Conservation (phyloP, 2,113 vertebrate species). For the Hippocampus zosterae region DNA sequence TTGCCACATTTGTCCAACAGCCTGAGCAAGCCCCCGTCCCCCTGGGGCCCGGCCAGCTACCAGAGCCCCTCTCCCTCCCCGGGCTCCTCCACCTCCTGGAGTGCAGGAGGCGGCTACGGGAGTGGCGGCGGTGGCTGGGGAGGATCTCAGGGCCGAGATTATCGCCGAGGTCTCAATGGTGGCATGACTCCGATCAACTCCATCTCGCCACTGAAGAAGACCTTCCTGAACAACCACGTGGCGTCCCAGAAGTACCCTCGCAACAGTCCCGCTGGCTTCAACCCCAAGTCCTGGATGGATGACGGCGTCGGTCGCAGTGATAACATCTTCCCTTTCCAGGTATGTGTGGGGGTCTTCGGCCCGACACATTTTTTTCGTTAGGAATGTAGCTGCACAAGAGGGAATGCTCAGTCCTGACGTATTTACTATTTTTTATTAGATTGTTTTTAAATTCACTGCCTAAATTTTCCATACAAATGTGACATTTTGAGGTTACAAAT, state of each 20-base stretch:
- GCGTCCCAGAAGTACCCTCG: slow-evolving; percentile 95
- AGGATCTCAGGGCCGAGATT: slow-evolving; percentile 93
- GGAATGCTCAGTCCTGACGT: too few species aligned
- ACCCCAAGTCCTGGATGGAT: slow-evolving; percentile 98
- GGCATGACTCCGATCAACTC: slow-evolving; percentile 96
- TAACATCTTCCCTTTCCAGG: slow-evolving; percentile 99
- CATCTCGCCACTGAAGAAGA: slow-evolving; percentile 97
- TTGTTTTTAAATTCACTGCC: neutral
- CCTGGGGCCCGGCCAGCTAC: slow-evolving; percentile 91
- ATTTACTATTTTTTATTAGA: neutral
- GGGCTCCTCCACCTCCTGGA: slow-evolving; percentile 91
- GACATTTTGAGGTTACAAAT: neutral
- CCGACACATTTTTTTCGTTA: too few species aligned
- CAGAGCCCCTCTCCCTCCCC: slow-evolving; percentile 96
- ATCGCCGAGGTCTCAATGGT: slow-evolving; percentile 91
- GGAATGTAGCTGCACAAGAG: too few species aligned
- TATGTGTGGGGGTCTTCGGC: slow-evolving; percentile 57
- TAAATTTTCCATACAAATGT: neutral
- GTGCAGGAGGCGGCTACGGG: slow-evolving; percentile 90
- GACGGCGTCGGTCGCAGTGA: slow-evolving; percentile 90
- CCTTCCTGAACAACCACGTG: slow-evolving; percentile 96
- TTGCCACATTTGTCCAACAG: slow-evolving; percentile 96
- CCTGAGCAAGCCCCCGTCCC: slow-evolving; percentile 96
- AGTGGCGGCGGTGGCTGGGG: slow-evolving; percentile 87
- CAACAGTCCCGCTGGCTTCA: slow-evolving; percentile 87